Conservation (phyloP, 2,113 vertebrate species). For the Tragelaphus strepsiceros region DNA sequence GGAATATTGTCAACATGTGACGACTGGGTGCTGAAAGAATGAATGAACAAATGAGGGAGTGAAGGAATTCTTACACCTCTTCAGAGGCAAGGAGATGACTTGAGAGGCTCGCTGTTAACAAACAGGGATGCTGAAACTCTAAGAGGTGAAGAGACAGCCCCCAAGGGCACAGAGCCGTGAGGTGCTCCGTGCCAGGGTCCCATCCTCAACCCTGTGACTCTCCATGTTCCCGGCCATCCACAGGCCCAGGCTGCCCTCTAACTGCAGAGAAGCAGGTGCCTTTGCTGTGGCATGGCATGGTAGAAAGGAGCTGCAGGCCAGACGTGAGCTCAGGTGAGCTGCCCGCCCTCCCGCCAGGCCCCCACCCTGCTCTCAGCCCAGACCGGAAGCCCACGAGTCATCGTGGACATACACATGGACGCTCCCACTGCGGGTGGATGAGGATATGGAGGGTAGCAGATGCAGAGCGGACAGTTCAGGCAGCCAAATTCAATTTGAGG, state of each 20-base stretch:
- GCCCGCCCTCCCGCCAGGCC: not conserved
- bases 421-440: not conserved
- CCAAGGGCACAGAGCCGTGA: not conserved
- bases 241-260: not conserved
- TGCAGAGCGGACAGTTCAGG: slow-evolving; percentile 39
- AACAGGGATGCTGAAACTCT: not conserved
- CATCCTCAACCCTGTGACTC: not conserved
- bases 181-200: not conserved
- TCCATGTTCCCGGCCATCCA: not conserved
- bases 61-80: not conserved
- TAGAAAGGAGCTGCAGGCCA: not conserved
- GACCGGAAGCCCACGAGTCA: not conserved
- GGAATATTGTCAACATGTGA: not conserved
- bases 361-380: not conserved
- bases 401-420: not conserved
- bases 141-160: not conserved
- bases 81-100: not conserved
- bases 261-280: not conserved
- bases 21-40: not conserved
- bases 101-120: not conserved
- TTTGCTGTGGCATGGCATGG: fast-evolving
- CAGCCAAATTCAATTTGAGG: slow-evolving; percentile 71
- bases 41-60: not conserved
- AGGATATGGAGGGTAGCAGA: not conserved
- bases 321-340: not conserved